These are phyloP conservation scores for Notolabrus celidotus DNA, from an alignment of 2,797 vertebrate genomes.

Conservation along the genomic window DNA sequence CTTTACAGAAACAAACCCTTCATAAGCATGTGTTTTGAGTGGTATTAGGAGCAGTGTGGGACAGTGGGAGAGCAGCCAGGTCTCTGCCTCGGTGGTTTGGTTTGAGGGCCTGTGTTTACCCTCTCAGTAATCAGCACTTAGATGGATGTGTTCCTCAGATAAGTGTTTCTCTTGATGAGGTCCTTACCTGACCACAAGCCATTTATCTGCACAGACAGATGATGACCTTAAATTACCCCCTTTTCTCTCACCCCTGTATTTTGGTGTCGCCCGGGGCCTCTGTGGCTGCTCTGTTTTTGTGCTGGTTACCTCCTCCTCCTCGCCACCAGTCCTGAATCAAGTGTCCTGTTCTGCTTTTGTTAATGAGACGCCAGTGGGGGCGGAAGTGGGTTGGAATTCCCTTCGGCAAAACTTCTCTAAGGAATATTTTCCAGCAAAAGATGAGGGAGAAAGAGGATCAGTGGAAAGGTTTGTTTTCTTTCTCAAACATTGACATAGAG, in stretches of 20 bases:
- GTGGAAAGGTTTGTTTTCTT: too few relatives aligned
- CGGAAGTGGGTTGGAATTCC: constrained; percentile 40
- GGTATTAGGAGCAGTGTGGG: constrained; percentile 40
- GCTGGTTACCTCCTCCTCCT: constrained; percentile 17
- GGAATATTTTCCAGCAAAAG: constrained; percentile 31
- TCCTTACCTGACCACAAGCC: constrained; percentile 63
- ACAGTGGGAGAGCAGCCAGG: constrained; percentile 17
- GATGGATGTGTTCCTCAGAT: constrained; percentile 67
- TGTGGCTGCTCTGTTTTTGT: constrained; percentile 34
- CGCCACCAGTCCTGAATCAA: constrained; percentile 34
- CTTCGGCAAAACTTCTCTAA: constrained; percentile 9
- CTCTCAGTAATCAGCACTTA: constrained; percentile 66
- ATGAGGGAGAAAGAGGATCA: neutral
- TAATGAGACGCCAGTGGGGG: constrained; percentile 40
- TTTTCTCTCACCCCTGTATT: constrained; percentile 54
- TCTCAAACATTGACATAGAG: too few relatives aligned
- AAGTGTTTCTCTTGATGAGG: constrained; percentile 69
- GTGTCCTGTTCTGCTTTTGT: constrained; percentile 39
- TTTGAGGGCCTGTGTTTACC: constrained; percentile 57
- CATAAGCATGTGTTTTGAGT: constrained; percentile 17
- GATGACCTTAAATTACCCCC: constrained; percentile 68
- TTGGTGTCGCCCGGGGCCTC: constrained; percentile 47
- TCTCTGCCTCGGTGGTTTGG: constrained; percentile 42
- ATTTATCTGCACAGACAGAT: constrained; percentile 51
- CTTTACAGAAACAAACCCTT: constrained; percentile 9